Conservation (phyloP, 2,797 vertebrate species). For the Prionace glauca region DNA sequence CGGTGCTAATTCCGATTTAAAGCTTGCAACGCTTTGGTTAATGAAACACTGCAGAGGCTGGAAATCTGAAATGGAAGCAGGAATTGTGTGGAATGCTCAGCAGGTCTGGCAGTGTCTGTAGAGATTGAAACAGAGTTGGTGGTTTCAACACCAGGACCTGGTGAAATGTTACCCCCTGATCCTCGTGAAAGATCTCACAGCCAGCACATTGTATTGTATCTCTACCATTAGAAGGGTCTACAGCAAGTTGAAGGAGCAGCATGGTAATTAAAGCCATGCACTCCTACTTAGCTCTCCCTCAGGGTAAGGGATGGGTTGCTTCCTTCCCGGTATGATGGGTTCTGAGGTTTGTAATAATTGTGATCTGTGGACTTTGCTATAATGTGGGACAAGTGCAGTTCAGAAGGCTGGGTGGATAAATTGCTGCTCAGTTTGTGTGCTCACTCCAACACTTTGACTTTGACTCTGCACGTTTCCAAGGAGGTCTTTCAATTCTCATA, state of each 20-base stretch:
- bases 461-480: too few relatives aligned
- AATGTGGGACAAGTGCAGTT: too few relatives aligned
- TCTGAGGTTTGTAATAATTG: too few relatives aligned
- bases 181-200: background rate
- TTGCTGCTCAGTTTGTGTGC: too few relatives aligned
- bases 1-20: background rate
- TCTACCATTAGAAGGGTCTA: background rate
- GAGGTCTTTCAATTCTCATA: too few relatives aligned
- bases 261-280: background rate
- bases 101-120: background rate
- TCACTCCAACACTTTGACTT: too few relatives aligned
- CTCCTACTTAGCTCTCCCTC: too few relatives aligned
- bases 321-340: too few relatives aligned
- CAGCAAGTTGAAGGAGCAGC: background rate
- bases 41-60: background rate
- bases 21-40: background rate
- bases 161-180: background rate
- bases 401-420: too few relatives aligned
- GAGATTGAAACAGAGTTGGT: background rate
- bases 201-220: background rate
- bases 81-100: background rate
- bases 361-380: too few relatives aligned
- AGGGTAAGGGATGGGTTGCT: too few relatives aligned
- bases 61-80: background rate
- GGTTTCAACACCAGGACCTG: background rate